phyloP scores from a whole-genome alignment of 2,888 invertebrate species.

The Rhingia campestris region DNA sequence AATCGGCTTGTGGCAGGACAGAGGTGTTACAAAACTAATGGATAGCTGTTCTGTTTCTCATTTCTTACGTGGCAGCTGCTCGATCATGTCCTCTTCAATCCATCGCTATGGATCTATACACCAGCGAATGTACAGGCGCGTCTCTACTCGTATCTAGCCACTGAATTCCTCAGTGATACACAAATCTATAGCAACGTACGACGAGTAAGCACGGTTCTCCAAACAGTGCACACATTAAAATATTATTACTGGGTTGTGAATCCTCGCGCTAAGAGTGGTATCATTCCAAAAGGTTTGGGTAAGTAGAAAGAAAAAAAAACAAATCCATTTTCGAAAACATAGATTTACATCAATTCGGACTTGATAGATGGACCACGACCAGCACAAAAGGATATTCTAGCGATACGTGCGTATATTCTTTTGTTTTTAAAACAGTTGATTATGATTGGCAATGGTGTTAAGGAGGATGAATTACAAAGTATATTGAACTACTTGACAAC shows the following conservation, averaged over 20 bases:
- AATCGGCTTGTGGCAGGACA: slow-evolving; percentile 84
- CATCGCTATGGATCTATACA: slow-evolving; percentile 99
- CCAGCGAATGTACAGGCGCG: slow-evolving; percentile 97
- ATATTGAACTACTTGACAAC: slow-evolving; percentile 99
- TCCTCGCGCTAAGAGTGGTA: slow-evolving; percentile 96
- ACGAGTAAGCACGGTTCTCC: slow-evolving; percentile 97
- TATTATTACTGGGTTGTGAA: slow-evolving; percentile 99
- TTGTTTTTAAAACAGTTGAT: slow-evolving; percentile 97
- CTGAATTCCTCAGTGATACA: slow-evolving; percentile 98
- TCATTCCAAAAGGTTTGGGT: slow-evolving; percentile 97
- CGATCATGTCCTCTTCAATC: slow-evolving; percentile 99
- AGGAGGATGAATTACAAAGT: slow-evolving; percentile 99
- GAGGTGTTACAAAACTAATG: slow-evolving; percentile 85
- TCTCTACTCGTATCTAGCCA: slow-evolving; percentile 98
- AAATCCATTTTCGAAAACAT: neutral
- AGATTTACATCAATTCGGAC: neutral
- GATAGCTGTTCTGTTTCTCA: slow-evolving; percentile 94
- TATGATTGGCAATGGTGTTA: slow-evolving; percentile 97
- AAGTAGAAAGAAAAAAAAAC: slow-evolving; percentile 80
- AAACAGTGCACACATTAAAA: slow-evolving; percentile 99
- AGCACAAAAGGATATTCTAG: slow-evolving; percentile 95
- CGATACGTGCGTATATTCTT: slow-evolving; percentile 96
- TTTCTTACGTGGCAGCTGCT: slow-evolving; percentile 97
- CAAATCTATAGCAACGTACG: slow-evolving; percentile 98
- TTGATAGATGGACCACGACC: slow-evolving; percentile 94